Base-by-base conservation (phyloP, 2,888 invertebrate species). In the Chrysolina oricalcia region DNA sequence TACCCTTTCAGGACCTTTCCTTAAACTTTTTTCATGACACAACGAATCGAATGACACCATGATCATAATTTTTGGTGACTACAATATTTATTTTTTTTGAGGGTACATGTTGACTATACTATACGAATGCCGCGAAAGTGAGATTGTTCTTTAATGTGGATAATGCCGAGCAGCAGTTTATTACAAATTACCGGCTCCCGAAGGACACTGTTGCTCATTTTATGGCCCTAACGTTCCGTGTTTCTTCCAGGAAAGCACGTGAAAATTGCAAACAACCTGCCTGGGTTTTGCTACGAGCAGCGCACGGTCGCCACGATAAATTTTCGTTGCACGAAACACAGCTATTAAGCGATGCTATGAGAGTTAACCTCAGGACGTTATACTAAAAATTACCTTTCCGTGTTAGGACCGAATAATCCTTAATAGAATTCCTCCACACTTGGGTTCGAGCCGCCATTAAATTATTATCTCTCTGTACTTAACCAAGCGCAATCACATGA, bases 71-170 rank as follows among this genome's bases (percentile, higher is more conserved):
- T n/a, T n/a, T n/a, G n/a, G n/a, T n/a, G n/a, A n/a, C n/a, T n/a
- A n/a, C n/a, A n/a, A n/a, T n/a, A n/a, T n/a, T n/a, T n/a, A n/a
- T n/a, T n/a, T n/a, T n/a, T n/a, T n/a, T n/a, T n/a, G n/a, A n/a
- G n/a, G n/a, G n/a, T n/a, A n/a, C n/a, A n/a, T n/a, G n/a, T n/a
- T n/a, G 27, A 27, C 2, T 27, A 2, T 3, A 5, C 2, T 5
- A 3, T 35, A 8, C 35, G 35, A 35, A 35, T 35, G 35, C 35
- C 35, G 4, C 8, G 21, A 21, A 21, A 53, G 53, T 53, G 53
- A 21, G 53, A 53, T 53, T 64, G 50, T n/a, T 21, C 53, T 68
- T 68, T 53, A 68, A 68, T 68, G 53, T 53, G 48, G 53, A 56
- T 56, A 56, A 27, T 40, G 40, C 40, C 11, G 40, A 68, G 46